Conservation (phyloP, 2,888 invertebrate species). For the Galerucella calmariensis region DNA sequence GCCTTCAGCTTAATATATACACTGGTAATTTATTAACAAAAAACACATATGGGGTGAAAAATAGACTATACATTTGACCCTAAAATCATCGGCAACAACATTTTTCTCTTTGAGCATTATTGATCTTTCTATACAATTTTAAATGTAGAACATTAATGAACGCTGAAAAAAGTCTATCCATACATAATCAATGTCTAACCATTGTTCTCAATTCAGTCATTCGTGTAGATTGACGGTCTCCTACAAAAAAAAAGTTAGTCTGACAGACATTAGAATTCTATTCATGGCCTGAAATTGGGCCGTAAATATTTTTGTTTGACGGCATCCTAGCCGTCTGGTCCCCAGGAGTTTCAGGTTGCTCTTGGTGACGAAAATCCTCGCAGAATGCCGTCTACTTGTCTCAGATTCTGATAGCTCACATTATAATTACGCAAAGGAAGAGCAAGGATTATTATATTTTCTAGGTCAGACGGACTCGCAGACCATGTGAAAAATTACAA, state of each 20-base stretch:
- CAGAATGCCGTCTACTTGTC: conserved; percentile 33
- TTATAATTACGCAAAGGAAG: conserved; percentile 15
- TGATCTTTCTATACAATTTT: too few species aligned
- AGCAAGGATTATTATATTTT: conserved; percentile 18
- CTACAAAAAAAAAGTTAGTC: not conserved
- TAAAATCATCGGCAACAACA: too few species aligned
- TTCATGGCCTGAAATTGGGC: conserved; percentile 20
- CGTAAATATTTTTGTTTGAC: conserved; percentile 22
- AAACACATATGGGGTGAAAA: too few species aligned
- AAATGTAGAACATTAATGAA: too few species aligned
- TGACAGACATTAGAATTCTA: conserved; percentile 24
- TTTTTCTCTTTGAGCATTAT: too few species aligned
- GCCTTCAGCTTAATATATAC: too few species aligned
- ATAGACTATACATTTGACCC: too few species aligned
- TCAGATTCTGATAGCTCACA: conserved; percentile 14
- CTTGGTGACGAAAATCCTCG: conserved; percentile 38
- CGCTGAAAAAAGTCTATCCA: too few species aligned
- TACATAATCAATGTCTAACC: too few species aligned
- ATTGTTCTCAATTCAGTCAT: not conserved
- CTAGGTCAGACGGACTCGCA: conserved; percentile 15
- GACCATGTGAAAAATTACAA: not conserved
- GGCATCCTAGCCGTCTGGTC: conserved; percentile 49
- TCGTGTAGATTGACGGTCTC: not conserved
- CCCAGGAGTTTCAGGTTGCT: conserved; percentile 48
- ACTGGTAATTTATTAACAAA: too few species aligned